phyloP scores from a whole-genome alignment of 2,888 invertebrate species.

The Elgonia sp. region DNA sequence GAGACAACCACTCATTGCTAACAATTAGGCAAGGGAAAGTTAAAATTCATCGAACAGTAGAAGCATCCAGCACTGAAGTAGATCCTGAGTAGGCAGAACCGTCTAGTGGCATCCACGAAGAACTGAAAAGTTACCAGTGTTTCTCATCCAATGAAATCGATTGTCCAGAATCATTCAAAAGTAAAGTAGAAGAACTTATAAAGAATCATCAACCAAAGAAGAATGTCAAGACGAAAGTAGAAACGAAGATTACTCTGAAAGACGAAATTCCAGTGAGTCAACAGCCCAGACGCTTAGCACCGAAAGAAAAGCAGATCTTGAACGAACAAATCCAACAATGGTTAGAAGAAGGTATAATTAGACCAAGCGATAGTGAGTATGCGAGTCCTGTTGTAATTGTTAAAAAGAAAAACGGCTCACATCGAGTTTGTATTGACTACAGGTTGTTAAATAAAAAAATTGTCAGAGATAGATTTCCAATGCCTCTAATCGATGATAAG shows the following conservation, averaged over 20 bases:
- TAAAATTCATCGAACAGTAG: no score
- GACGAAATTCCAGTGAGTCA: neutral
- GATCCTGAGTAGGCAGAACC: no score
- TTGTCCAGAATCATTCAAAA: constrained; percentile 3
- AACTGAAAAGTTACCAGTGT: no score
- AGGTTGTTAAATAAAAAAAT: neutral
- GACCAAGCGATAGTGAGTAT: neutral
- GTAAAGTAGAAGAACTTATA: constrained; percentile 16
- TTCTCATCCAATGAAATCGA: neutral
- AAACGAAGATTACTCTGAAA: neutral
- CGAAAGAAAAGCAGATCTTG: neutral
- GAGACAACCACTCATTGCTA: constrained; percentile 74
- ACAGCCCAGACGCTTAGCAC: neutral
- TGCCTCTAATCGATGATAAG: constrained; percentile 20
- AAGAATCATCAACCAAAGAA: neutral
- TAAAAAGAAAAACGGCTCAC: neutral
- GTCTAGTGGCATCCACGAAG: no score
- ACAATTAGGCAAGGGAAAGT: constrained; percentile 60
- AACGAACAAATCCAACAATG: neutral
- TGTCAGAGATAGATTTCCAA: neutral
- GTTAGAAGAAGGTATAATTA: neutral
- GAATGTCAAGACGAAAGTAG: constrained; percentile 54
- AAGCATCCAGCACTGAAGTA: no score
- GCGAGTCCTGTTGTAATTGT: neutral
- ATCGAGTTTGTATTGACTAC: neutral